phyloP scores from a whole-genome alignment of 2,888 invertebrate genomes.

The Monopis laevigella region DNA sequence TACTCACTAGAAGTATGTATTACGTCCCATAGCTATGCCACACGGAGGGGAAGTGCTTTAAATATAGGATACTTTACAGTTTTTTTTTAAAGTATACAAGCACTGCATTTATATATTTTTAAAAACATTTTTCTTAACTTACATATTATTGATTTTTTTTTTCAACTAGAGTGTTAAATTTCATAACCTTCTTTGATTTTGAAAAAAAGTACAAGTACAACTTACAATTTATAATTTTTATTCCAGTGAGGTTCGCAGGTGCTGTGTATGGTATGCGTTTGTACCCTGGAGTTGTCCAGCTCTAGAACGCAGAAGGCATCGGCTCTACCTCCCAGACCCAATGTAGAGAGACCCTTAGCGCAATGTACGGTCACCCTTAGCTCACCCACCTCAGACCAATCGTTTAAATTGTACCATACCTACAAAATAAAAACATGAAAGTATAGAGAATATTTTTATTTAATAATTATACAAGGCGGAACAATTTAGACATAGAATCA shows the following conservation, averaged over 20 bases:
- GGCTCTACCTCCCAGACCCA: slow-evolving; percentile 41
- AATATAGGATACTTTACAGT: no score
- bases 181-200: no score
- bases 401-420: slow-evolving; percentile 45
- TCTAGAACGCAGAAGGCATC: slow-evolving; percentile 53
- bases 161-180: no score
- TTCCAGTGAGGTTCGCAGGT: slow-evolving; percentile 49
- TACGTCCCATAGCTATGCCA: no score
- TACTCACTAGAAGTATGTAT: no score
- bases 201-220: slow-evolving; percentile 16
- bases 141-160: no score
- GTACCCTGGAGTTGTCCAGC: slow-evolving; percentile 52
- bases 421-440: slow-evolving; percentile 22
- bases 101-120: no score
- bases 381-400: slow-evolving; percentile 48
- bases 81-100: no score
- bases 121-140: no score
- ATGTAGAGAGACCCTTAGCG: slow-evolving; percentile 40
- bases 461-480: no score
- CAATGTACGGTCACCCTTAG: slow-evolving; percentile 47
- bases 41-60: no score
- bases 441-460: not conserved
- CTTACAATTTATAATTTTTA: slow-evolving; percentile 53
- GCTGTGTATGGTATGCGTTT: slow-evolving; percentile 44
- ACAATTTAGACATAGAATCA: no score